Evolutionary conservation across 2,888 invertebrate species (phyloP).

Genomic region (Cephonodes hylas): DNA sequence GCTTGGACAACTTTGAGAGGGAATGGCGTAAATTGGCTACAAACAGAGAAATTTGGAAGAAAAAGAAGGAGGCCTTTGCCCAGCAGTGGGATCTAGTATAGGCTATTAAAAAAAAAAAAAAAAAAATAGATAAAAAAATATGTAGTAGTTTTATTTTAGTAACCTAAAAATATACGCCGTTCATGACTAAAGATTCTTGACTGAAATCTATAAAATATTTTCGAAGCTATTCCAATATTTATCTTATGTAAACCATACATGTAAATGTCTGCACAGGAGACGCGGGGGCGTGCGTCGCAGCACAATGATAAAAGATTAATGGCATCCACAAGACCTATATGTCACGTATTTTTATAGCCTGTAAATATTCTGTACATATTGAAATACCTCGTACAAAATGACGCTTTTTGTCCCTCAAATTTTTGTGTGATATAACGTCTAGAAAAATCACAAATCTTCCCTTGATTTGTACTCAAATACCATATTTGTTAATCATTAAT

Average conservation of each 20-base stretch:
- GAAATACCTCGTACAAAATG: neutral
- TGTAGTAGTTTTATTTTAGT: no score
- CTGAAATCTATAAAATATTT: neutral
- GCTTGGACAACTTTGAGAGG: no score
- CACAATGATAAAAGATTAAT: constrained; percentile 9
- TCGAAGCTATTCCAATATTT: neutral
- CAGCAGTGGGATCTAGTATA: no score
- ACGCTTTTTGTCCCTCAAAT: neutral
- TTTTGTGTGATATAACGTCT: neutral
- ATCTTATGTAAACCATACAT: neutral
- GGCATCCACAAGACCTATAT: constrained; percentile 8
- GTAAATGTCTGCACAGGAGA: neutral
- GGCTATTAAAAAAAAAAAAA: no score
- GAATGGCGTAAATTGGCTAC: no score
- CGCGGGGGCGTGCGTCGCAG: neutral
- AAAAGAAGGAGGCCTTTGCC: no score
- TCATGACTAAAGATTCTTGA: neutral
- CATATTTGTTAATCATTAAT: no score
- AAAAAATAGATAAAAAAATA: no score
- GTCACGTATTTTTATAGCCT: constrained; percentile 9
- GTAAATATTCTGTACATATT: constrained; percentile 8
- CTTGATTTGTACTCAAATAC: neutral
- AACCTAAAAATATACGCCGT: no score
- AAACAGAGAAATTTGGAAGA: no score
- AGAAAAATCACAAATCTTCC: neutral